These are phyloP conservation scores for Discoglossus pictus DNA, from an alignment of 2,797 vertebrate species.

Conservation along the genomic window DNA sequence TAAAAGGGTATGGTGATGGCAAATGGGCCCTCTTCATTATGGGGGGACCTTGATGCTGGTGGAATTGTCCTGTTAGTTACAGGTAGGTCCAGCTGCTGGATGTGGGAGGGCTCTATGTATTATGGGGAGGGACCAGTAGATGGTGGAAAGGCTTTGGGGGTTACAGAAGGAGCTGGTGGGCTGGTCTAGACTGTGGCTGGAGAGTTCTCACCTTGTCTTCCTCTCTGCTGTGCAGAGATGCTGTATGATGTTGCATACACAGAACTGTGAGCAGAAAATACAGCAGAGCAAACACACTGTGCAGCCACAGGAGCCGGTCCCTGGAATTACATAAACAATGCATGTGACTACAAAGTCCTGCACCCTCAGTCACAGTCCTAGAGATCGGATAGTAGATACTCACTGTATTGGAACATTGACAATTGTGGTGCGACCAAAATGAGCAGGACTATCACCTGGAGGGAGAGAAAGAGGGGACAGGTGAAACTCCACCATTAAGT, in stretches of 20 bases:
- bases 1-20: no score
- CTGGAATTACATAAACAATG: conserved; percentile 68
- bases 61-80: not conserved
- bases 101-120: no score
- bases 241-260: conserved; percentile 90
- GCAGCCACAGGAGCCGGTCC: conserved; percentile 89
- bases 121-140: no score
- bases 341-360: no score
- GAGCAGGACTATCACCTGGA: conserved; percentile 85
- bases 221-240: conserved; percentile 83
- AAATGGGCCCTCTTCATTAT: no score
- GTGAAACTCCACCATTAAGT: conserved; percentile 4
- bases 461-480: no score
- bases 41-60: not conserved
- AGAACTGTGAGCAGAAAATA: conserved; percentile 88
- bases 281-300: conserved; percentile 86
- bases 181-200: no score
- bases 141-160: no score
- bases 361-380: not conserved
- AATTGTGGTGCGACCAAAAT: conserved; percentile 92
- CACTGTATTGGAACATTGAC: conserved; percentile 90
- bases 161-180: no score
- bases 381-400: conserved; percentile 57
- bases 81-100: no score
- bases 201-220: conserved; percentile 80